Conservation (phyloP, 2,113 vertebrate species). For the Halcyon senegalensis region DNA sequence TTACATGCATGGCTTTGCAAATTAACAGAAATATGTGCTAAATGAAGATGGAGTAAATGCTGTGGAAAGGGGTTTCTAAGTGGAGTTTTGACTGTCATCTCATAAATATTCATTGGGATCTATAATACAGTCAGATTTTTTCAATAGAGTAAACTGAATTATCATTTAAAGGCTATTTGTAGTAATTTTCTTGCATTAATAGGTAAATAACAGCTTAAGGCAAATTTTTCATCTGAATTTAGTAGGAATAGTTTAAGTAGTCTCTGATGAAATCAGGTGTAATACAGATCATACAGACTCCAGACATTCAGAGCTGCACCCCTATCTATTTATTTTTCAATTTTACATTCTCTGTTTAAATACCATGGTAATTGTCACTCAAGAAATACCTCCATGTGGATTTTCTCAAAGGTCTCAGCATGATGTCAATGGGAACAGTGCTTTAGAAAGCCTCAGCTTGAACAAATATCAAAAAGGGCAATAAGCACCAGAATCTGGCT, state of each 20-base stretch:
- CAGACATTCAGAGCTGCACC: background rate
- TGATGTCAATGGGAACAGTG: background rate
- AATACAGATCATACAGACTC: background rate
- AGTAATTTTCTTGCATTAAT: background rate
- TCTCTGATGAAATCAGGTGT: background rate
- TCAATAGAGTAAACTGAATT: background rate
- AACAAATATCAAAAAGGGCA: background rate
- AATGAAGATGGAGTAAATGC: background rate
- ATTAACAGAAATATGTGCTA: background rate
- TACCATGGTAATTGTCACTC: background rate
- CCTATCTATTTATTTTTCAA: background rate
- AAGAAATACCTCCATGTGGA: constrained; percentile 27
- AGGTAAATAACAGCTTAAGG: background rate
- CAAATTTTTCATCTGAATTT: background rate
- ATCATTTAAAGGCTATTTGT: background rate
- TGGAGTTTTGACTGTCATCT: background rate
- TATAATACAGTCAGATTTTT: background rate
- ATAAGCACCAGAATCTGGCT: background rate
- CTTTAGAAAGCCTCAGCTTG: constrained; percentile 13
- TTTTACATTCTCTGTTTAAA: constrained; percentile 33
- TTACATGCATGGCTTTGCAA: background rate
- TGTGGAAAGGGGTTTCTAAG: background rate
- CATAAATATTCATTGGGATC: background rate
- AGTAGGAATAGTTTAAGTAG: background rate
- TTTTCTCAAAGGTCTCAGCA: background rate